phyloP scores from a whole-genome alignment of 2,797 vertebrate genomes.

The Sebastes minor region DNA sequence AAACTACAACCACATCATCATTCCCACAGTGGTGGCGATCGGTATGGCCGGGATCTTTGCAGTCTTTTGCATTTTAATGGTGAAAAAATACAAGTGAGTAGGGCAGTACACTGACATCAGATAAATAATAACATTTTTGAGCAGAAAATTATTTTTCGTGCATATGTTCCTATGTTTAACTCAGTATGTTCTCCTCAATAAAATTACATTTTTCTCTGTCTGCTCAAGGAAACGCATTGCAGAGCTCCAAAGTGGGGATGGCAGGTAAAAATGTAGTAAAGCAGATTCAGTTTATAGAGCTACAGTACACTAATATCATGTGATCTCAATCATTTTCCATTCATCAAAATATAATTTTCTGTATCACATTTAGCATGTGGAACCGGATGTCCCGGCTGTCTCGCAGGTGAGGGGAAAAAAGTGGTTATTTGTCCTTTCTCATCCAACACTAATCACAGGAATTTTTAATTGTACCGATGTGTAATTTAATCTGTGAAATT shows the following conservation, averaged over 20 bases:
- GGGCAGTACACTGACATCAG: background rate
- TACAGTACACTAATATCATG: background rate
- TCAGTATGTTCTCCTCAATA: background rate
- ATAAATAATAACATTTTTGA: background rate
- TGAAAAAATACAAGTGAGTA: constrained; percentile 75
- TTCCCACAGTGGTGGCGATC: constrained; percentile 54
- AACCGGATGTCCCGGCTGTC: constrained; percentile 68
- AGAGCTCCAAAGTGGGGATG: constrained; percentile 63
- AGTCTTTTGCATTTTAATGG: constrained; percentile 56
- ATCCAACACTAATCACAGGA: background rate
- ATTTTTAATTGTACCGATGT: background rate
- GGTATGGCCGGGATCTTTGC: constrained; percentile 51
- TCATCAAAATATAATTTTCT: background rate
- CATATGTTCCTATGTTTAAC: background rate
- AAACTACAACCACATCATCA: constrained; percentile 68
- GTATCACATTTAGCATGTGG: constrained; percentile 47
- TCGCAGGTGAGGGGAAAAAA: constrained; percentile 53
- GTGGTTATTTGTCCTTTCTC: background rate
- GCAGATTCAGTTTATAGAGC: background rate
- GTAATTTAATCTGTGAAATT: background rate
- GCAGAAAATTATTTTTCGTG: background rate
- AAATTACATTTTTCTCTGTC: background rate
- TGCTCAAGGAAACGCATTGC: constrained; percentile 59
- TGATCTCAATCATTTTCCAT: background rate
- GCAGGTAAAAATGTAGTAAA: constrained; percentile 47